phyloP scores from a whole-genome alignment of 2,113 vertebrate genomes.

The Brienomyrus longianalis region DNA sequence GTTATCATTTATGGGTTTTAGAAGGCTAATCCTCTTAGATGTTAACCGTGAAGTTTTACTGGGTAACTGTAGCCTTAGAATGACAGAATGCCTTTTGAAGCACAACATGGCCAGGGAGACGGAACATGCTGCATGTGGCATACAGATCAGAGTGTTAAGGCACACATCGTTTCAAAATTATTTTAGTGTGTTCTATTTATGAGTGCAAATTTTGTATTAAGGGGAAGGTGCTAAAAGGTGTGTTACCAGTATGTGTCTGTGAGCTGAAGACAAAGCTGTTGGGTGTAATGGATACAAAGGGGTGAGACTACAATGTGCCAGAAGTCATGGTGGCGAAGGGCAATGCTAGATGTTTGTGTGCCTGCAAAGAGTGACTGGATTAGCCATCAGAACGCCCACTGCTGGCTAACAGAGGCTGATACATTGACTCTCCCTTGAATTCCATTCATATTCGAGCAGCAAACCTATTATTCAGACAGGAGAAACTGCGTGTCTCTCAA shows the following conservation, averaged over 20 bases:
- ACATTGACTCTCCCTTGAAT: not conserved
- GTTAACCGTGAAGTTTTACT: slow-evolving; percentile 13
- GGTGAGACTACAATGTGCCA: not conserved
- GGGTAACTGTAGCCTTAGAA: slow-evolving; percentile 22
- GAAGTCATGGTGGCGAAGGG: not conserved
- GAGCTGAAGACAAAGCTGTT: not conserved
- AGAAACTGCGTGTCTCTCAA: not conserved
- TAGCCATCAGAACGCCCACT: not conserved
- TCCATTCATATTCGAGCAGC: not conserved
- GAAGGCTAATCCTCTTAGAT: slow-evolving; percentile 25
- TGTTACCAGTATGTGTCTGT: not conserved
- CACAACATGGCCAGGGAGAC: not conserved
- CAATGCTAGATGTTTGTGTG: not conserved
- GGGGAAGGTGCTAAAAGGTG: slow-evolving; percentile 7
- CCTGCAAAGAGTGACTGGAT: not conserved
- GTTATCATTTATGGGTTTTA: slow-evolving; percentile 2
- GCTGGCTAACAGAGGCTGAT: not conserved
- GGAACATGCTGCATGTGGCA: not conserved
- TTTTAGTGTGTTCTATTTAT: not conserved
- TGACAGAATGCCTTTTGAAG: slow-evolving; percentile 21
- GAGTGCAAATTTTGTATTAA: slow-evolving; percentile 18
- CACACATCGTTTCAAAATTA: slow-evolving; percentile 9
- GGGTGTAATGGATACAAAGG: not conserved
- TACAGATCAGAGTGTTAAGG: slow-evolving; percentile 1
- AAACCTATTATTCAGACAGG: not conserved